phyloP scores from a whole-genome alignment of 2,797 vertebrate genomes.

The Chloroceryle inda region DNA sequence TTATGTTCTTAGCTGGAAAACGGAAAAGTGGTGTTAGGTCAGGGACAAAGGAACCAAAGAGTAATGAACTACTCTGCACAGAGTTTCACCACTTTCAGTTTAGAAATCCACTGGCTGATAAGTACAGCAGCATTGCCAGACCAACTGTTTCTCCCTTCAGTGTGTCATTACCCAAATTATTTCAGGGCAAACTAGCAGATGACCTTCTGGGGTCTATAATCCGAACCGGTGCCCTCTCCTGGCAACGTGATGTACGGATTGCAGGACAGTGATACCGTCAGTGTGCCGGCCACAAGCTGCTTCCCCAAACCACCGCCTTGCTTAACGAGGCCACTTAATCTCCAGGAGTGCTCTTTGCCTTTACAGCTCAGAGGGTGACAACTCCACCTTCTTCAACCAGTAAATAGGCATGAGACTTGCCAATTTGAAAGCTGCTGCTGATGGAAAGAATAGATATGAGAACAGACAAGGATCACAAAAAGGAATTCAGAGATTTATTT shows the following conservation, averaged over 20 bases:
- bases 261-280: not conserved
- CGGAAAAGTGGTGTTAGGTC: not conserved
- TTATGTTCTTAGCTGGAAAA: not conserved
- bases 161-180: not conserved
- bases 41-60: not conserved
- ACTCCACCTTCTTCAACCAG: not conserved
- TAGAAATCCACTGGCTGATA: not conserved
- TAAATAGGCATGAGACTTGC: not conserved
- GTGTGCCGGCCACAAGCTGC: not conserved
- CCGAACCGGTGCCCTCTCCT: not conserved
- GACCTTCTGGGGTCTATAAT: not conserved
- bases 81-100: not conserved
- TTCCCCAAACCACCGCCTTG: not conserved
- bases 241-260: not conserved
- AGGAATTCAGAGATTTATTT: slow-evolving; percentile 65
- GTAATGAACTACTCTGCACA: not conserved
- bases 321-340: not conserved
- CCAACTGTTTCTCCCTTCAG: not conserved
- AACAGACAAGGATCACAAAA: slow-evolving; percentile 54
- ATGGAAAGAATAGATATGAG: not conserved
- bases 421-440: not conserved
- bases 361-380: not conserved
- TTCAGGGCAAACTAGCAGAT: not conserved
- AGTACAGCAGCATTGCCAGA: not conserved
- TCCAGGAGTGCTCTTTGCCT: not conserved